Conservation (phyloP, 2,888 invertebrate genomes). For the Lepidochitona cinerea region DNA sequence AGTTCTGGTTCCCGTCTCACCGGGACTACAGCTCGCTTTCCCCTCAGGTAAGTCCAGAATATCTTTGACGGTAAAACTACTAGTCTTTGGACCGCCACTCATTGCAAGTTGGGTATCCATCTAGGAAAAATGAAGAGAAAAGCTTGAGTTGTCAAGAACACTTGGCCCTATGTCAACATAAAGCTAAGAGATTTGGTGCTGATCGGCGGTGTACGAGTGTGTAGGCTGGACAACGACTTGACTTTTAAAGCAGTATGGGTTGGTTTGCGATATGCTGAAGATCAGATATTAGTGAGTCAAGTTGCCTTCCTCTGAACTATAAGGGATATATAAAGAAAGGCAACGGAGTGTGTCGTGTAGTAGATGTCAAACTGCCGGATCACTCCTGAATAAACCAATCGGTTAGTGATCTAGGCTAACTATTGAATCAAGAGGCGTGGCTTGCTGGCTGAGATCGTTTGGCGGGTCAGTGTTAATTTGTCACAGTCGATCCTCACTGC, state of each 20-base stretch:
- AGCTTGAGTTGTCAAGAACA: background rate
- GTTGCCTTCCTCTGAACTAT: background rate
- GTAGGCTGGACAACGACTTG: background rate
- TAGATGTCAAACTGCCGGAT: background rate
- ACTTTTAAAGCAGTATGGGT: background rate
- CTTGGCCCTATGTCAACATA: background rate
- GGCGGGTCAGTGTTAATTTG: background rate
- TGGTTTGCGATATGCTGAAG: background rate
- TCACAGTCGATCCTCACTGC: background rate
- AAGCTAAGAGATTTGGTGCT: background rate
- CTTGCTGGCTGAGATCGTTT: background rate
- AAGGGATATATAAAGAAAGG: background rate
- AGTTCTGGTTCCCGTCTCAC: background rate
- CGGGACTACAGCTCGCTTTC: constrained; percentile 30
- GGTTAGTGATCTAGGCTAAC: background rate
- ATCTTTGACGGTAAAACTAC: constrained; percentile 93
- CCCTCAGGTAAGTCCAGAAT: constrained; percentile 87
- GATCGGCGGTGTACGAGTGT: background rate
- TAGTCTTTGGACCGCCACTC: constrained; percentile 80
- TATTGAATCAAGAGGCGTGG: background rate
- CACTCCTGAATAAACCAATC: background rate
- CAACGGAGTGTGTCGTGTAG: constrained; percentile 3
- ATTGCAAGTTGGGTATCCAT: constrained; percentile 74
- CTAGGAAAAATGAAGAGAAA: constrained; percentile 19
- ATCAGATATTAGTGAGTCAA: constrained; percentile 6